Conservation (phyloP, 23 tunicate species). For the Oikopleura dioica region DNA sequence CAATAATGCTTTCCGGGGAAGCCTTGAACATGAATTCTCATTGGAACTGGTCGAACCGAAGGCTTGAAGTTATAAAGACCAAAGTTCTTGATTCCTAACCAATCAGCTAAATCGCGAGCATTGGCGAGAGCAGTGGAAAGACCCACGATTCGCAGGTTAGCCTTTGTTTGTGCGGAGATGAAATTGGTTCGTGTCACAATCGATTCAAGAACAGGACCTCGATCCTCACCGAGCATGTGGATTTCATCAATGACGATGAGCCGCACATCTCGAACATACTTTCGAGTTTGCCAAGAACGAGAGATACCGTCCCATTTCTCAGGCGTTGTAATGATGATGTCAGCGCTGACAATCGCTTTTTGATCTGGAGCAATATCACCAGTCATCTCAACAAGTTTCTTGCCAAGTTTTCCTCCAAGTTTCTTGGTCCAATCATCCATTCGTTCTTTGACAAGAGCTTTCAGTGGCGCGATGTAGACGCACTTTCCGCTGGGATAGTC, state of each 20-base stretch:
- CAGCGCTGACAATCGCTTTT: constrained; percentile 58
- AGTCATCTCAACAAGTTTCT: constrained; percentile 69
- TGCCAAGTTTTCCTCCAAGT: constrained; percentile 25
- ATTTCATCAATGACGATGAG: constrained; percentile 89
- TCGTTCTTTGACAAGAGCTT: constrained; percentile 77
- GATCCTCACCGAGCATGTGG: constrained; percentile 86
- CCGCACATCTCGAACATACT: constrained; percentile 74
- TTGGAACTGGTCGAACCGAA: constrained; percentile 91
- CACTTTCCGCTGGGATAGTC: constrained; percentile 66
- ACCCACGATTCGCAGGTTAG: constrained; percentile 60
- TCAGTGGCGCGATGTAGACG: constrained; percentile 84
- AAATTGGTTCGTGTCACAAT: constrained; percentile 85
- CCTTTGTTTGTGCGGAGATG: constrained; percentile 80
- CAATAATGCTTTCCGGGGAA: constrained; percentile 91
- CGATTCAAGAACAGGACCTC: constrained; percentile 89
- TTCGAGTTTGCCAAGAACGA: constrained; percentile 75
- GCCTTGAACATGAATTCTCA: constrained; percentile 88
- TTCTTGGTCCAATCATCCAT: constrained; percentile 67
- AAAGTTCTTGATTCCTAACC: constrained; percentile 84
- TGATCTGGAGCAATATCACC: constrained; percentile 91
- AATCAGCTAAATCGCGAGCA: constrained; percentile 81
- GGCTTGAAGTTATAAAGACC: constrained; percentile 91
- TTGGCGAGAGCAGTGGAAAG: constrained; percentile 78
- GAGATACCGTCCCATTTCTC: constrained; percentile 96
- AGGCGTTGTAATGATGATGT: constrained; percentile 88